Evolutionary conservation across 2,797 vertebrate species (phyloP), one percentile per base, ranked within the genome.

Genomic region (Hybognathus amarus): DNA sequence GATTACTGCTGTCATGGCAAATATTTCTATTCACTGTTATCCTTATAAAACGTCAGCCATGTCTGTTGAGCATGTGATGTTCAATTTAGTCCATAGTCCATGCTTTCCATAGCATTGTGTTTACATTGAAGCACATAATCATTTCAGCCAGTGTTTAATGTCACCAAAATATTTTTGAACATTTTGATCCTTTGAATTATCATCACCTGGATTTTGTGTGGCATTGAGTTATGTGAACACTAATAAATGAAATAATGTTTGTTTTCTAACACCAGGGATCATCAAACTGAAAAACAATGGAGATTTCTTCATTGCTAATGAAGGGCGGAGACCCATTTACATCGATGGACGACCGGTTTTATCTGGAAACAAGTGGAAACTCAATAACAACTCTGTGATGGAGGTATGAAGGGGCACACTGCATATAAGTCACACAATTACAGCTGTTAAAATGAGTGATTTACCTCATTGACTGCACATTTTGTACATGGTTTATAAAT

Each of bases 271-370:
- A 30, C 1, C 88, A 98, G 97, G 97, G 38, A 95, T 98, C 90
- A 98, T 99, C 85, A 99, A 98, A 87, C 89, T 99, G 87, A 99
- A 98, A 91, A 98, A 98, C 88, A 98, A 98, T 0, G 97, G 97
- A 0, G 97, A 99, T 83, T 99, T 99, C 91, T 98, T 99, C 90
- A 97, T 99, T 2, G 97, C 97, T 69, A 98, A 98, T 0, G 97
- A 99, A 90, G 97, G 97, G 47, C 95, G 97, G 33, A 93, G 97
- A 80, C 97, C 97, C 20, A 96, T 99, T 90, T 98, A 97, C 85
- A 97, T 99, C 0, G 97, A 98, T 1, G 97, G 97, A 12, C 94
- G 97, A 87, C 97, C 98, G 0, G 97, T 98, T 36, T 95, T 98
- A 2, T 96, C 97, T 0, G 97, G 97, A 13, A 98, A 95, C 94